Evolutionary conservation across 1,140 invertebrate species (phyloP).

Genomic region (Temnothorax longispinosus): DNA sequence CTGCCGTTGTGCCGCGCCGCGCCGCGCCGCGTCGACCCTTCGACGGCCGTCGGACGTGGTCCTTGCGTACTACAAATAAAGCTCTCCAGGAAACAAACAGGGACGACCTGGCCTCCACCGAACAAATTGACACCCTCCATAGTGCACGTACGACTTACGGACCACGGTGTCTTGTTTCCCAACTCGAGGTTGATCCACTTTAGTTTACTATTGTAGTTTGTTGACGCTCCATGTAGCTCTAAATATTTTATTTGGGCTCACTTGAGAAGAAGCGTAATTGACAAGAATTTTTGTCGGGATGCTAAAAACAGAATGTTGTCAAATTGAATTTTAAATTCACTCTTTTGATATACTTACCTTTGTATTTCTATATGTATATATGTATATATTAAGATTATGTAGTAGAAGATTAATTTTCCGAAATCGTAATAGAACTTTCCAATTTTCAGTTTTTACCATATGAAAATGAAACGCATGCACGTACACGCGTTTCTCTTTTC

Average conservation of each 20-base stretch:
- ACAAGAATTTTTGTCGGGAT: not conserved
- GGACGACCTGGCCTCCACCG: constrained; percentile 69
- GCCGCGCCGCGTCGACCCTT: constrained; percentile 59
- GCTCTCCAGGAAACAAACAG: constrained; percentile 83
- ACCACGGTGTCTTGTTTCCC: constrained; percentile 61
- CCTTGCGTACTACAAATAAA: constrained; percentile 82
- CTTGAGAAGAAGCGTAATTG: not conserved
- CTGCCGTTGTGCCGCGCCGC: no score
- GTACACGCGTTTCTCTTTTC: no score
- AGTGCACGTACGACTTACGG: constrained; percentile 69
- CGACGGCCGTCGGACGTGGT: constrained; percentile 60
- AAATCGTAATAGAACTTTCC: not conserved
- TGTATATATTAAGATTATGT: not conserved
- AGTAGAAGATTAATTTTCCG: not conserved
- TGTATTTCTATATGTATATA: not conserved
- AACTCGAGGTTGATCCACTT: constrained; percentile 68
- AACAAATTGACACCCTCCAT: constrained; percentile 80
- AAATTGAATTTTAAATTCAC: not conserved
- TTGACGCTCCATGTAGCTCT: not conserved
- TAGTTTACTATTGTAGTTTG: constrained; percentile 39
- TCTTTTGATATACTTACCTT: not conserved
- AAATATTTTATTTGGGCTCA: constrained; percentile 2
- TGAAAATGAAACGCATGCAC: not conserved
- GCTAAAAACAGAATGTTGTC: not conserved
- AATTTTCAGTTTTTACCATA: not conserved